Conservation (phyloP, 2,888 invertebrate genomes). For the Drosophila limbata region DNA sequence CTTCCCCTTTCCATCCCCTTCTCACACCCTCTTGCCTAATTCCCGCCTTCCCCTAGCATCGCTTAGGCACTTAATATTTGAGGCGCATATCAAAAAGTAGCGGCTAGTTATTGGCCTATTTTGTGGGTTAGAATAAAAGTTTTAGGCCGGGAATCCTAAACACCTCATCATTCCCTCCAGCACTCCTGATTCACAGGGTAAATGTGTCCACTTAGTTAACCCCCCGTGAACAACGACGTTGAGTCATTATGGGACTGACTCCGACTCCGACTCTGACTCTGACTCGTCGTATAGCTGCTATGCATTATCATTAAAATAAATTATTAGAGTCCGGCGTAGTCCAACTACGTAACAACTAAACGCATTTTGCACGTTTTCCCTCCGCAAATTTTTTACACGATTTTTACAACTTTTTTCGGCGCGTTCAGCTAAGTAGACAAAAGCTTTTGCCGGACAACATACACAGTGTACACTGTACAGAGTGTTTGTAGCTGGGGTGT, state of each 20-base stretch:
- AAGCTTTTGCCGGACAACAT: slow-evolving; percentile 63
- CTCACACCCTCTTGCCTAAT: not conserved
- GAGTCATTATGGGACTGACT: slow-evolving; percentile 45
- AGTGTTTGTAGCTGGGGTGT: not conserved
- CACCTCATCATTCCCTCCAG: slow-evolving; percentile 15
- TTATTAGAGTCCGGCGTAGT: slow-evolving; percentile 67
- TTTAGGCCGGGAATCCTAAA: slow-evolving; percentile 16
- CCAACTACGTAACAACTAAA: slow-evolving; percentile 61
- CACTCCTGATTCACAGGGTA: slow-evolving; percentile 7
- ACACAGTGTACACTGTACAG: not conserved
- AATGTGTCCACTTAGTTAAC: slow-evolving; percentile 46
- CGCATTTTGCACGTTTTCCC: slow-evolving; percentile 78
- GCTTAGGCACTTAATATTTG: slow-evolving; percentile 67
- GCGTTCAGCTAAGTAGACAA: slow-evolving; percentile 70
- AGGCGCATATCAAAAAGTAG: slow-evolving; percentile 47
- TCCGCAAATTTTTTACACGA: slow-evolving; percentile 78
- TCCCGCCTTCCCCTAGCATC: not conserved
- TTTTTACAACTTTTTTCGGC: slow-evolving; percentile 77
- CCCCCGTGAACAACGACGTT: not conserved
- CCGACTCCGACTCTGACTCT: not conserved
- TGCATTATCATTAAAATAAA: slow-evolving; percentile 79
- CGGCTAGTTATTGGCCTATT: slow-evolving; percentile 61
- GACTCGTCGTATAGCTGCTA: slow-evolving; percentile 61
- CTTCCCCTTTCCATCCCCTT: not conserved
- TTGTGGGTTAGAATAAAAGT: slow-evolving; percentile 43